Conservation (phyloP, 2,113 vertebrate genomes). For the Gopherus flavomarginatus region DNA sequence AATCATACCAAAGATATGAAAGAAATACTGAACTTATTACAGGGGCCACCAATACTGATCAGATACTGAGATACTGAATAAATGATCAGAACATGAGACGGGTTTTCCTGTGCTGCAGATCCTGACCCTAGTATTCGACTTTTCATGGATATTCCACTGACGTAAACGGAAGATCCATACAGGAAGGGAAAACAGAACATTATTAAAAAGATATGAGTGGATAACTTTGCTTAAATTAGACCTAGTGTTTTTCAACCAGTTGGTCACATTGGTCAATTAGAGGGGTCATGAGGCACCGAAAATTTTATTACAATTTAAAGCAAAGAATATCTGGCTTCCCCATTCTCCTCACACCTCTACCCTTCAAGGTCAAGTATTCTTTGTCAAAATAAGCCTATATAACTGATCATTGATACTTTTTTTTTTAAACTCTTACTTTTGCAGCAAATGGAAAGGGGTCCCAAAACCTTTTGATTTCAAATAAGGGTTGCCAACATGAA, state of each 20-base stretch:
- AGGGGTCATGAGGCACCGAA: background rate
- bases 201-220: background rate
- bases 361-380: background rate
- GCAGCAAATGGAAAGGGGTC: background rate
- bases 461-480: background rate
- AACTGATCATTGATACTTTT: background rate
- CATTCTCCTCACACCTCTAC: background rate
- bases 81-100: background rate
- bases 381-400: background rate
- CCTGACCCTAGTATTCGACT: background rate
- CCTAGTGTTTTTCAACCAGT: background rate
- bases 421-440: background rate
- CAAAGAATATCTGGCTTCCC: background rate
- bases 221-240: background rate
- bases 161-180: background rate
- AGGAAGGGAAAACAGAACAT: background rate
- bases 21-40: background rate
- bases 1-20: background rate
- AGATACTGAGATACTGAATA: background rate
- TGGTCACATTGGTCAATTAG: background rate
- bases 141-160: background rate
- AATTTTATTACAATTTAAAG: background rate
- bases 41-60: too few relatives aligned
- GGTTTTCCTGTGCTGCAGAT: background rate
- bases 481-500: background rate